phyloP scores from a whole-genome alignment of 2,113 vertebrate genomes.

The Dasyprocta punctata region DNA sequence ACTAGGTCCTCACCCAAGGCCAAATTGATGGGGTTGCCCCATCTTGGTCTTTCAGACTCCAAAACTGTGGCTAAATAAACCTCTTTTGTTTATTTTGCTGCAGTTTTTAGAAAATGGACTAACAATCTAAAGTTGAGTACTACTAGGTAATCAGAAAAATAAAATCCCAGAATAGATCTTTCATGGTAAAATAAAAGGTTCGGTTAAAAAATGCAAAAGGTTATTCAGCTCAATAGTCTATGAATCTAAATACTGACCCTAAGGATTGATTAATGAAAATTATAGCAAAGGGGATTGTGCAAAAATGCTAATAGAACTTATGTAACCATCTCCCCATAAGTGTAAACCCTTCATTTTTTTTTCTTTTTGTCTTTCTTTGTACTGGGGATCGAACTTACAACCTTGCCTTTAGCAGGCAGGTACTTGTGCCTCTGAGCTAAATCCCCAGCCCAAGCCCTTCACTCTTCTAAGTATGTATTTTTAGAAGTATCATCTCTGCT shows the following conservation, averaged over 20 bases:
- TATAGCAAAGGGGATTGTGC: neutral
- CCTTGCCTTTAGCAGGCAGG: too few species aligned
- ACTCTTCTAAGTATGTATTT: neutral
- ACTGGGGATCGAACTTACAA: too few species aligned
- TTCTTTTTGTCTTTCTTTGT: too few species aligned
- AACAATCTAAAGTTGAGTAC: neutral
- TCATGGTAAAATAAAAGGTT: neutral
- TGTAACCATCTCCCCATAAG: neutral
- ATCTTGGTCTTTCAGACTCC: neutral
- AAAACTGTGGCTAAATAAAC: neutral
- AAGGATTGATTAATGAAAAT: neutral
- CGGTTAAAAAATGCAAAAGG: neutral
- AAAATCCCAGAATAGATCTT: neutral
- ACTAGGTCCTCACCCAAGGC: neutral
- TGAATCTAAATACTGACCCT: slow-evolving; percentile 15
- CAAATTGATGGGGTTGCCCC: neutral
- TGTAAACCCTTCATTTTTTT: neutral
- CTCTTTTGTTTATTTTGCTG: neutral
- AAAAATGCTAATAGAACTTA: slow-evolving; percentile 7
- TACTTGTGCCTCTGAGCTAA: too few species aligned
- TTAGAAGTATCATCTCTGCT: neutral
- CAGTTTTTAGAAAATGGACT: neutral
- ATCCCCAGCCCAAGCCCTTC: neutral
- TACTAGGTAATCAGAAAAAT: neutral
- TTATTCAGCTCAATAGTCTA: neutral